Base-by-base conservation (phyloP, 2,888 invertebrate genomes). In the Arge pagana region DNA sequence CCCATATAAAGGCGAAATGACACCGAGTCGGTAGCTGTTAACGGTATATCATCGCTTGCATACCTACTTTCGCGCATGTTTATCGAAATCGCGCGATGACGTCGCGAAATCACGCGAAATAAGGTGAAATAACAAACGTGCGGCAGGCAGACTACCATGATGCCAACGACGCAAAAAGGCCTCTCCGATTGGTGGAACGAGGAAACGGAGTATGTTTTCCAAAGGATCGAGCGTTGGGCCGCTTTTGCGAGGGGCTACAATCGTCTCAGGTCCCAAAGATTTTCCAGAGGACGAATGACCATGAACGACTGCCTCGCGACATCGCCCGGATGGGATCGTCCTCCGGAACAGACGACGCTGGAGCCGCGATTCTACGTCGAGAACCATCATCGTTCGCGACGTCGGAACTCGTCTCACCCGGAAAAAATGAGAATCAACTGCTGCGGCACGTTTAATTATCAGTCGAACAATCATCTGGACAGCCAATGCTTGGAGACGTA, bases 131-230 rank as follows among this genome's bases (percentile, higher is more conserved):
- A 55, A 15, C 21, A 62, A 65, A 63, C 51, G 59, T 4, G 33
- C 52, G 11, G 54, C 50, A 1, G 60, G 18, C 57, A 55, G 16
- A 48, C 58, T 3, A 37, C 37, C 1, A 48, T 16, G 26, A 4
- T 26, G 18, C 50, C 55, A 3, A 43, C 50, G 3, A 36, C 64
- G 3, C 70, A 70, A 7, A 67, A 62, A 40, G 64, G 66, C 3
- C 52, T 76, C 24, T 66, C 68, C 3, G 69, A 71, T 40, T 76
- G 76, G 76, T 74, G 74, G 75, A 71, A 49, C 52, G 70, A 74
- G 41, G 76, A 76, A 54, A 71, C 72, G 3, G 74, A 72, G 28
- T 69, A 73, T 50, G 57, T 75, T 0, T 63, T 74, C 4, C 76
- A 73, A 42, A 63, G 70, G 21, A 67, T 76, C 52, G 74, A 76